These are phyloP conservation scores for Sepioteuthis lessoniana DNA, from an alignment of 2,888 invertebrate species.

Conservation along the genomic window DNA sequence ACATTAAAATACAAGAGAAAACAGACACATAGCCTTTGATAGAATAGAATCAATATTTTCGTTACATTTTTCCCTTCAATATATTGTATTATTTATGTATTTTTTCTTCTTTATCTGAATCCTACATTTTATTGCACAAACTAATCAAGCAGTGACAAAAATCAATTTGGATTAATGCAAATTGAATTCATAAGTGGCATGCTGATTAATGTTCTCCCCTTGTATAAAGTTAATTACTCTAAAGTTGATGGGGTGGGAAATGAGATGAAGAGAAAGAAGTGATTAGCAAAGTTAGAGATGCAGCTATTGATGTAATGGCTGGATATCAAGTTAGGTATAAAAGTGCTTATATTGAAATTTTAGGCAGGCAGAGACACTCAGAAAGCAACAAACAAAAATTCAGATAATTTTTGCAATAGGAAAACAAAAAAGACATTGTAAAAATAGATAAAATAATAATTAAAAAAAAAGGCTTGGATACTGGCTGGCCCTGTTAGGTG, in stretches of 20 bases:
- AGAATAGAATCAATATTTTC: background rate
- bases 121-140: background rate
- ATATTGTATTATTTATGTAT: background rate
- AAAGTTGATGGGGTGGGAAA: background rate
- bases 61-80: background rate
- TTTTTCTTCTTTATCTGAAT: background rate
- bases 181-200: slow-evolving; percentile 23
- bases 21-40: background rate
- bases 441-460: no score
- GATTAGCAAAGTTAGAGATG: background rate
- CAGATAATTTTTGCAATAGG: no score
- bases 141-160: slow-evolving; percentile 23
- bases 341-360: background rate
- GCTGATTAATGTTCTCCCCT: slow-evolving; percentile 9
- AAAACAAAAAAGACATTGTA: no score
- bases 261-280: background rate
- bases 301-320: background rate
- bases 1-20: background rate
- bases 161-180: slow-evolving; percentile 33
- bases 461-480: no score
- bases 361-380: background rate
- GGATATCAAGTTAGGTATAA: background rate
- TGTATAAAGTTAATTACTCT: background rate
- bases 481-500: no score
- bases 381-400: no score